Base-by-base conservation (phyloP, 1,140 invertebrate species). In the Nephila pilipes region DNA sequence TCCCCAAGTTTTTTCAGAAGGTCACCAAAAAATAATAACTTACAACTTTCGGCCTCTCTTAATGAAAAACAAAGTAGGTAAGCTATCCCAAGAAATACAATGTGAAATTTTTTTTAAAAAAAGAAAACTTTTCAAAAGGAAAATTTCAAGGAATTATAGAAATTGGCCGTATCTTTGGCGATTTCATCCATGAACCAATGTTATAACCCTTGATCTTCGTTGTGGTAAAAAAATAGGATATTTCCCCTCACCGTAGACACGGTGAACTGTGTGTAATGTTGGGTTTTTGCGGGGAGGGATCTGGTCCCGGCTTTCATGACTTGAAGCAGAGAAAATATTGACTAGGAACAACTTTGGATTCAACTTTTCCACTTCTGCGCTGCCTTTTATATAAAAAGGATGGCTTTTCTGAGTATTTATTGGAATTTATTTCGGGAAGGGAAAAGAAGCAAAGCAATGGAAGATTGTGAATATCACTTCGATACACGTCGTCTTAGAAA, bases 251-350 rank as follows among this genome's bases (percentile, higher is more conserved):
- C 38, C 18, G 58, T 22, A 29, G 57, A 54, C 90, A 91, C 90
- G 90, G 36, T 29, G 58, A 85, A 92, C 90, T 85, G 90, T 92
- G 90, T 92, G 90, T 92, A 92, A 92, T 92, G 90, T 92, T 92
- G 80, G 90, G 90, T 92, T 92, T 91, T 92, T 92, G 90, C 25
- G 90, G 90, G 81, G 90, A 55, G 80, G 80, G 90, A 32, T 81
- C 36, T 81, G 38, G 85, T 65, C 69, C 55, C 60, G 57, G 80
- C 58, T 92, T 85, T 92, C 90, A 69, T 85, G 81, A 36, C 80
- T 90, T 85, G 32, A 92, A 85, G 80, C 38, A 69, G 90, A 36
- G 81, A 85, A 92, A 92, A 92, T 92, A 92, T 92, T 92, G 90
- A 92, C 90, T 46, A 81, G 58, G 81, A 85, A 85, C 81, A 92